These are phyloP conservation scores for Panopea generosa DNA, from an alignment of 2,888 invertebrate species.

Conservation along the genomic window DNA sequence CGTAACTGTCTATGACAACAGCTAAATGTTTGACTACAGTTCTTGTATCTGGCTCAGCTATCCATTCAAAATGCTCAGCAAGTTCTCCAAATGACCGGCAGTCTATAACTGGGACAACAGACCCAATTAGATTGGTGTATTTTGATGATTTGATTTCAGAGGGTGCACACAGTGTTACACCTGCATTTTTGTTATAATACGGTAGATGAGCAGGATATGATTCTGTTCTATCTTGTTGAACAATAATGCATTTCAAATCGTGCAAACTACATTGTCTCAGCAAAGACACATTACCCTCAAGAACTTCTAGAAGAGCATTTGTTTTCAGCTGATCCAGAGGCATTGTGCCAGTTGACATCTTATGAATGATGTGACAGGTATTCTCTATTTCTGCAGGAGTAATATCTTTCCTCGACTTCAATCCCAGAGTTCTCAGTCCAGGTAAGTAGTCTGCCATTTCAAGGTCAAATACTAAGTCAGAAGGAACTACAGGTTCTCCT, in stretches of 20 bases:
- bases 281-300: slow-evolving; percentile 1
- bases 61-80: slow-evolving; percentile 15
- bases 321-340: slow-evolving; percentile 6
- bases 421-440: slow-evolving; percentile 4
- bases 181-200: slow-evolving; percentile 4
- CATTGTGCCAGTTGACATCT: background rate
- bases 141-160: slow-evolving; percentile 16
- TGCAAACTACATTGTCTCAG: background rate
- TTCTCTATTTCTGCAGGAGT: slow-evolving; percentile 28
- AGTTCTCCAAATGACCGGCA: background rate
- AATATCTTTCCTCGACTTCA: slow-evolving; percentile 12
- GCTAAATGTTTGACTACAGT: slow-evolving; percentile 1
- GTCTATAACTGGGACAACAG: slow-evolving; percentile 23
- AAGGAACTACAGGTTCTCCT: slow-evolving; percentile 35
- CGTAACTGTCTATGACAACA: background rate
- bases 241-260: slow-evolving; percentile 27
- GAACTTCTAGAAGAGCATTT: slow-evolving; percentile 1
- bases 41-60: background rate
- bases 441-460: too few relatives aligned
- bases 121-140: slow-evolving; percentile 36
- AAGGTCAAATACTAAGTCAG: background rate
- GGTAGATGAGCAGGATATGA: background rate
- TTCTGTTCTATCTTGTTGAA: slow-evolving; percentile 1
- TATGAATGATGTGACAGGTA: background rate
- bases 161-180: slow-evolving; percentile 19